Evolutionary conservation across 2,888 invertebrate species (phyloP), one percentile per base, ranked within the genome.

Genomic region (Phyllotreta striolata): DNA sequence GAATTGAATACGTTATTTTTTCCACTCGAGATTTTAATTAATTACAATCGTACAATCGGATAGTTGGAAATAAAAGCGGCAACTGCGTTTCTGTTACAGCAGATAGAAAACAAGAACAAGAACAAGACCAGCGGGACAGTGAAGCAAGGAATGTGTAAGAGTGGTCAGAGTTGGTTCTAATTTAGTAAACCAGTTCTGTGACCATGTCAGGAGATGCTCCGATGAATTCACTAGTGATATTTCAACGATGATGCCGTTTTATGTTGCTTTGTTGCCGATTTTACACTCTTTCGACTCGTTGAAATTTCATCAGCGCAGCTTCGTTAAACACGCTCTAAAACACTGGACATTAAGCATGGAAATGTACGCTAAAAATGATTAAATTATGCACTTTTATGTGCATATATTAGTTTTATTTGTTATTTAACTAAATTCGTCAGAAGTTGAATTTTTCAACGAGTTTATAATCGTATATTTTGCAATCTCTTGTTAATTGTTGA

Each of bases 181-280:
- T 80, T 79, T 79, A 79, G 77, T 79, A 80, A 80, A 80, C 80
- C 79, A 79, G 80, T 80, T 79, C 78, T 77, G 75, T 79, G 79
- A 79, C 79, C 80, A 79, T 80, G 80, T 80, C 79, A 79, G 77
- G 79, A 73, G 77, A 77, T 76, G 79, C 79, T 77, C 73, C 73
- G 77, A 76, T 77, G 77, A 75, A 73, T 78, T 73, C 71, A 72
- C 68, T 70, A 72, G 71, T 69, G 55, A 13, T 7, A 24, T 34
- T 24, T 24, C 8, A 10, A 39, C 62, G 56, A 24, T 39, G 62
- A 14, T 62, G 62, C 61, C 61, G 54, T 12, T 35, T 51, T 51
- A 12, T 24, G 24, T 9, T 14, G 37, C 52, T 38, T 14, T 40
- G 47, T 54, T 63, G 63, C 46, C 55, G 12, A 34, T 8, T 62